Evolutionary conservation across 2,797 vertebrate genomes (phyloP), one percentile per base, ranked within the genome.

Genomic region (Pelobates cultripes): DNA sequence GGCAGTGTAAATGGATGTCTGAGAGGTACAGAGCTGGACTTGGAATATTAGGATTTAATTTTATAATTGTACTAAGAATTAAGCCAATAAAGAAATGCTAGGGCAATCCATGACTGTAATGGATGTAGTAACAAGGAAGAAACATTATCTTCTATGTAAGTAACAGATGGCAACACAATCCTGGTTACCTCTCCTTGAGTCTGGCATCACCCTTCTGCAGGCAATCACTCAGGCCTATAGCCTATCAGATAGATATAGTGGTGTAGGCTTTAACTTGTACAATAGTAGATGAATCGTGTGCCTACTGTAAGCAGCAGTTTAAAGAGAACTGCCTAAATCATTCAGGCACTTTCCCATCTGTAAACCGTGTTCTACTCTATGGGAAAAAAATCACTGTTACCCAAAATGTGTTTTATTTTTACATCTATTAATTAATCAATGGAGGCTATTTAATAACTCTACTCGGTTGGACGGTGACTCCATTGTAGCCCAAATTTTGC

Each of bases 161-260:
- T 55, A 55, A 15, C 60, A 53, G 69, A 63, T 53, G 41, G 13
- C 14, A 3, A 60, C 68, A 67, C 77, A 77, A 77, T 66, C n/a
- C 40, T 76, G n/a, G 44, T 17, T 64, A 43, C 57, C 17, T 57
- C 64, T 82, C 70, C 75, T 75, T 6, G 72, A 72, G 69, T 55
- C 43, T 82, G 69, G 57, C 80, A 76, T 71, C 69, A 17, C 67
- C 67, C 73, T 76, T 76, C 68, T 64, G 69, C 77, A 71, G 47
- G 44, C 17, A 72, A 77, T 73, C 60, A 77, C 57, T 72, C 47
- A 72, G 74, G 41, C 74, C 74, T 76, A 63, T 28, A 81, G 47
- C 69, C 69, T 44, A 66, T 82, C 69, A 77, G 63, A 15, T 71
- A 77, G 73, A 76, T 81, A 77, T 72, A 82, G 68, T 66, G 70